phyloP scores from a whole-genome alignment of 2,888 invertebrate genomes.

The Vesta saturnalis region DNA sequence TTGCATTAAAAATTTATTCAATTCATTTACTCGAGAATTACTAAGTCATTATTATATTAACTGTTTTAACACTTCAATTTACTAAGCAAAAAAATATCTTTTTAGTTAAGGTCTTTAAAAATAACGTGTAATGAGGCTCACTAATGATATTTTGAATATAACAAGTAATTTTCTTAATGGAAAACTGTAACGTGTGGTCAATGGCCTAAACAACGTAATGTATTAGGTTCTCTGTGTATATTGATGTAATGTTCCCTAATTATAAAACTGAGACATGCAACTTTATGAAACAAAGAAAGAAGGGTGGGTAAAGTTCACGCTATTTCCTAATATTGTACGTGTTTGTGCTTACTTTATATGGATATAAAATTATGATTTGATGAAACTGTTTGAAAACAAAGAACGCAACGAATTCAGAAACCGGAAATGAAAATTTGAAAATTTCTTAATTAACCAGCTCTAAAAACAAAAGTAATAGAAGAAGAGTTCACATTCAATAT shows the following conservation, averaged over 20 bases:
- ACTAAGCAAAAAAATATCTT: not conserved
- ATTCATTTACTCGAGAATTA: not conserved
- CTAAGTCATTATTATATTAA: not conserved
- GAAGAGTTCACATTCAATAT: too few species aligned
- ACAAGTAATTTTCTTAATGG: slow-evolving; percentile 33
- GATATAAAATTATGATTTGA: too few species aligned
- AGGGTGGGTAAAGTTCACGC: slow-evolving; percentile 15
- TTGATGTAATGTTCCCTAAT: slow-evolving; percentile 18
- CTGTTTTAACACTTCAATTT: not conserved
- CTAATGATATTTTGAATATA: slow-evolving; percentile 20
- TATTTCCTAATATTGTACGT: slow-evolving; percentile 17
- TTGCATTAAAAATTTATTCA: not conserved
- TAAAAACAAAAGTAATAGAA: too few species aligned
- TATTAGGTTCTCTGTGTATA: slow-evolving; percentile 23
- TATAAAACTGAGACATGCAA: slow-evolving; percentile 32
- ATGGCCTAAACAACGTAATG: slow-evolving; percentile 27
- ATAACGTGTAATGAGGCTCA: not conserved
- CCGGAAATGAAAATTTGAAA: too few species aligned
- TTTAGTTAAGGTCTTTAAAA: not conserved
- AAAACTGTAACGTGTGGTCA: slow-evolving; percentile 28
- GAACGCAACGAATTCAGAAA: too few species aligned
- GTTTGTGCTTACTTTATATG: too few species aligned
- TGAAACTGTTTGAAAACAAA: not conserved
- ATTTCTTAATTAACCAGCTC: too few species aligned
- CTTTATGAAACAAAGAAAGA: slow-evolving; percentile 29